phyloP scores from a whole-genome alignment of 92 coral and sea anemone genomes.

The Actinostola sp. region DNA sequence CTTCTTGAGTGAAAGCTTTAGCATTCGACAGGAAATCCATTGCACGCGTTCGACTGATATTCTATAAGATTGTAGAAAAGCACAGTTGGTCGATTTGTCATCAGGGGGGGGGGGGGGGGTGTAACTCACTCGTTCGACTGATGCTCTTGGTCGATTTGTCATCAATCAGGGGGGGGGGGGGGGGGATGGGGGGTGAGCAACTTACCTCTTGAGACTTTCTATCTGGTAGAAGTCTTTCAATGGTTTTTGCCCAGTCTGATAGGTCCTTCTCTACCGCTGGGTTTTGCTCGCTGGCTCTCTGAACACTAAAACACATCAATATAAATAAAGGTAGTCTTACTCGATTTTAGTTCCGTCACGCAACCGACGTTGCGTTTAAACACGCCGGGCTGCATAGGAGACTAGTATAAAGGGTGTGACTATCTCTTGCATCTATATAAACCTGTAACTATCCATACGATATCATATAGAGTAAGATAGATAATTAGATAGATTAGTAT shows the following conservation, averaged over 20 bases:
- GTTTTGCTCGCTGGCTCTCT: constrained; percentile 54
- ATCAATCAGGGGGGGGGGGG: not conserved
- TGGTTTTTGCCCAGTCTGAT: constrained; percentile 51
- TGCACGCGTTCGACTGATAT: constrained; percentile 67
- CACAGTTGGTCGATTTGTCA: not conserved
- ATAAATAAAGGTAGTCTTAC: too few relatives aligned
- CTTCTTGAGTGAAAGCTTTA: constrained; percentile 82
- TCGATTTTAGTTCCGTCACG: too few relatives aligned
- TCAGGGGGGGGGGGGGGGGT: not conserved
- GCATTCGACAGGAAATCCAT: constrained; percentile 89
- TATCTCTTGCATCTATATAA: too few relatives aligned
- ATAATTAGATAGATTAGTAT: too few relatives aligned
- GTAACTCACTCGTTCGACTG: too few relatives aligned
- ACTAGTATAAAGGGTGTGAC: too few relatives aligned
- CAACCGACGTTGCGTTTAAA: too few relatives aligned
- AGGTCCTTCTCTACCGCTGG: constrained; percentile 59
- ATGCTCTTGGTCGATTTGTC: not conserved
- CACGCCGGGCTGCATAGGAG: too few relatives aligned
- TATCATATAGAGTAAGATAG: too few relatives aligned
- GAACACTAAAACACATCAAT: constrained; percentile 48
- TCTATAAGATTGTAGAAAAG: constrained; percentile 29
- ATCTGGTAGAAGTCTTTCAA: constrained; percentile 83
- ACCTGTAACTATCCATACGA: too few relatives aligned
- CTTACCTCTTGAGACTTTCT: constrained; percentile 82
- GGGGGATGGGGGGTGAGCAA: not conserved